Percentiles rank a stretch among this genome's conserved stretches.
phyloP scores from a whole-genome alignment of 2,113 vertebrate species.

The Lichenostomus cassidix region DNA sequence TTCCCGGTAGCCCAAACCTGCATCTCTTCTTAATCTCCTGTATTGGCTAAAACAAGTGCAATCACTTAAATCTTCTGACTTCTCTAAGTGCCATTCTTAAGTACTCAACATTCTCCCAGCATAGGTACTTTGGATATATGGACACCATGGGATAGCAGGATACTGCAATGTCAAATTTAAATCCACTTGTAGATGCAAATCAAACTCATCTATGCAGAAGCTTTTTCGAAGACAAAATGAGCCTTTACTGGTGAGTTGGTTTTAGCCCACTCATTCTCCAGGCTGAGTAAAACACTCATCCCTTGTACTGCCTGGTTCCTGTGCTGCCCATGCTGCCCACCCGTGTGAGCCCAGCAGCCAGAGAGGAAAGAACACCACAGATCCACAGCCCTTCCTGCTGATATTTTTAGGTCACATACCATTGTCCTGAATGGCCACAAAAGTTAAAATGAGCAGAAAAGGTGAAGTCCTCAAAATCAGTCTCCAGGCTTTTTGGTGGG shows the following conservation, averaged over 20 bases:
- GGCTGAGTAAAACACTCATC: background rate
- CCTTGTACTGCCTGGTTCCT: background rate
- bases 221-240: background rate
- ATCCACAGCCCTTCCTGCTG: background rate
- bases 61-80: background rate
- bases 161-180: background rate
- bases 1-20: background rate
- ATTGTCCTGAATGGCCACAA: background rate
- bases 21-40: background rate
- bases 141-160: background rate
- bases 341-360: rapidly evolving
- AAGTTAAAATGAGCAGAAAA: background rate
- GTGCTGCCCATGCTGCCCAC: background rate
- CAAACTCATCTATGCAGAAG: background rate
- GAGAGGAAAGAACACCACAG: background rate
- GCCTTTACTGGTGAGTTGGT: background rate
- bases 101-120: background rate
- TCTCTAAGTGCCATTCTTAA: background rate
- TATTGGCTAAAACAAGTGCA: background rate
- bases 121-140: background rate
- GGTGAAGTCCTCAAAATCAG: background rate
- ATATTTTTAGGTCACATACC: background rate
- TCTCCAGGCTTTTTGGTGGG: background rate
- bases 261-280: background rate
- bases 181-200: background rate